A percentile compares a stretch with the other conserved stretches of the same genome.
phyloP scores from a whole-genome alignment of 2,797 vertebrate genomes.

The Salarias fasciatus region DNA sequence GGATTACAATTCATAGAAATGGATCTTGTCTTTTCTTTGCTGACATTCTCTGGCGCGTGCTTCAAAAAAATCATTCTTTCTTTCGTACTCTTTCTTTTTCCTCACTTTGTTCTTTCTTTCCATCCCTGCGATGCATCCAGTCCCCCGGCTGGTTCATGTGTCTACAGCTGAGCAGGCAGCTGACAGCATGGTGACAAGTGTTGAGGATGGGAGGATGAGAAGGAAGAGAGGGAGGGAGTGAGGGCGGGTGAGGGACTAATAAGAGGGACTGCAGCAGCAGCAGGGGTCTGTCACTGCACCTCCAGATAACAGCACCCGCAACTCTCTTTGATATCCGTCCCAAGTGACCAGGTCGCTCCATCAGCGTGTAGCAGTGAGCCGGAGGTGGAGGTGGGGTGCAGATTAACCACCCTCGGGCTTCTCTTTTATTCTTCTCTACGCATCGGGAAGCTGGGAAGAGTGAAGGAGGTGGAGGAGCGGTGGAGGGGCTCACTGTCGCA shows the following conservation, averaged over 20 bases:
- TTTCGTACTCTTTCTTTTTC: slow-evolving; percentile 22
- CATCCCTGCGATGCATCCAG: slow-evolving; percentile 32
- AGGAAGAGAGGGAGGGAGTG: slow-evolving; percentile 12
- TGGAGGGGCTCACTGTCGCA: slow-evolving; percentile 1
- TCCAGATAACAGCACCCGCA: slow-evolving; percentile 49
- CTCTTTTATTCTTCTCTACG: neutral
- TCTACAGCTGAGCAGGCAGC: slow-evolving; percentile 66
- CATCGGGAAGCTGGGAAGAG: neutral
- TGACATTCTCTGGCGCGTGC: slow-evolving; percentile 41
- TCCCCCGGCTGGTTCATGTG: slow-evolving; percentile 44
- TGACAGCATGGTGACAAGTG: slow-evolving; percentile 67
- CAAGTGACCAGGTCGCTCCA: slow-evolving; percentile 48
- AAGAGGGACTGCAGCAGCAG: slow-evolving; percentile 55
- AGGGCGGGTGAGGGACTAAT: slow-evolving; percentile 64
- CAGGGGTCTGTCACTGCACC: slow-evolving; percentile 63
- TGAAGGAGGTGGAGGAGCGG: slow-evolving; percentile 1
- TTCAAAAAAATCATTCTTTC: slow-evolving; percentile 20
- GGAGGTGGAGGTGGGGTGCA: slow-evolving; percentile 10
- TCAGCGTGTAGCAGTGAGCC: slow-evolving; percentile 36
- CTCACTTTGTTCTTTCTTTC: slow-evolving; percentile 10
- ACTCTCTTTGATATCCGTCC: slow-evolving; percentile 62
- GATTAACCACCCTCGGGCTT: slow-evolving; percentile 18
- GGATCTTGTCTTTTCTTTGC: slow-evolving; percentile 39
- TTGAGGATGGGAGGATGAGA: slow-evolving; percentile 42
- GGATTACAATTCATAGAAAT: slow-evolving; percentile 52